These are phyloP conservation scores for Gonocerus acuteangulatus DNA, from an alignment of 2,888 invertebrate species.

Conservation along the genomic window DNA sequence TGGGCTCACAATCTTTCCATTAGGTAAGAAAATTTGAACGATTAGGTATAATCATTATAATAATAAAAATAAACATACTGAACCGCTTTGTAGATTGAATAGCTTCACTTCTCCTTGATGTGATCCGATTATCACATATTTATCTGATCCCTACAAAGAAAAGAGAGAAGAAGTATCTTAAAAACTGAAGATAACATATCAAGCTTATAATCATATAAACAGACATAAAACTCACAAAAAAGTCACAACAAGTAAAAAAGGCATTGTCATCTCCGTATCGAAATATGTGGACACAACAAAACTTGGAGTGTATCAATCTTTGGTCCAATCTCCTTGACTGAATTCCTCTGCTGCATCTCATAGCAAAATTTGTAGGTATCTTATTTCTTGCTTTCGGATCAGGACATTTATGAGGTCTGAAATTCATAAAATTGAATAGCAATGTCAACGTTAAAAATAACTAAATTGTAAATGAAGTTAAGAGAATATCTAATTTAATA, in stretches of 20 bases:
- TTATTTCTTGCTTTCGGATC: conserved; percentile 65
- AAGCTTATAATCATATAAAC: not conserved
- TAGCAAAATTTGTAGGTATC: conserved; percentile 63
- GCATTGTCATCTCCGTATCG: conserved; percentile 62
- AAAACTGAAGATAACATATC: not conserved
- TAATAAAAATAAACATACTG: conserved; percentile 41
- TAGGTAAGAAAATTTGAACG: too few species aligned
- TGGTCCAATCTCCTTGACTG: conserved; percentile 64
- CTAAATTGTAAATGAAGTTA: not conserved
- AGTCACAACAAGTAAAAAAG: conserved; percentile 66
- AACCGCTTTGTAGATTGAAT: conserved; percentile 74
- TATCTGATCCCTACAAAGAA: conserved; percentile 50
- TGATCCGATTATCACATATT: conserved; percentile 75
- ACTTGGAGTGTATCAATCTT: conserved; percentile 73
- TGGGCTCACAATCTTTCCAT: too few species aligned
- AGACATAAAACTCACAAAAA: conserved; percentile 45
- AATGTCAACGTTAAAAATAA: not conserved
- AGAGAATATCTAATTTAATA: not conserved
- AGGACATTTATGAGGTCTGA: conserved; percentile 91
- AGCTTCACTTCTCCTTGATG: conserved; percentile 84
- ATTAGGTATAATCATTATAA: too few species aligned
- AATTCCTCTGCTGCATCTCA: conserved; percentile 52
- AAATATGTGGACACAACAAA: conserved; percentile 67
- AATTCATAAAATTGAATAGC: too few species aligned
- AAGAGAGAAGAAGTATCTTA: not conserved